Evolutionary conservation across 2,888 invertebrate genomes (phyloP).

Genomic region (Drosophila basisetae): DNA sequence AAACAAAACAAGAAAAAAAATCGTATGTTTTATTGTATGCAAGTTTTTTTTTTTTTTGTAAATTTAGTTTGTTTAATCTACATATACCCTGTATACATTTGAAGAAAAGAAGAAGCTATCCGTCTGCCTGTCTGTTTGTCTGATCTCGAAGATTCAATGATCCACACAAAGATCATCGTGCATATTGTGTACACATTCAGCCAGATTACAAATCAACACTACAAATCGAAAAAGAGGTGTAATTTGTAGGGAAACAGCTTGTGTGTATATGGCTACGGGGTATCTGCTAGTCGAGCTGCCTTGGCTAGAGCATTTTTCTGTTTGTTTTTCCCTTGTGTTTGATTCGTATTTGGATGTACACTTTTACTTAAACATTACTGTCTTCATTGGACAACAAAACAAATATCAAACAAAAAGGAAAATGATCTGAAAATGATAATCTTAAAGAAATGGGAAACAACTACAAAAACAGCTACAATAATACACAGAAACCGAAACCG

Average conservation of each 20-base stretch:
- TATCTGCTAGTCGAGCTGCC: constrained; percentile 24
- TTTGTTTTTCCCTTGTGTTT: constrained; percentile 7
- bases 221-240: no score
- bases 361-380: constrained; percentile 31
- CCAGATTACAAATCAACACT: neutral
- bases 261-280: constrained; percentile 6
- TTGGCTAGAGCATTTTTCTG: constrained; percentile 27
- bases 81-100: constrained; percentile 22
- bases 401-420: constrained; percentile 4
- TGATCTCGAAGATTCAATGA: neutral
- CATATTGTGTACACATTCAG: neutral
- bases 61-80: constrained; percentile 33
- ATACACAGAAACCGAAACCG: constrained; percentile 39
- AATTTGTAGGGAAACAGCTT: neutral
- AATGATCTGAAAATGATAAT: neutral
- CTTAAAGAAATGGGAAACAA: constrained; percentile 8
- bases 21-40: constrained; percentile 60
- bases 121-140: neutral
- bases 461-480: constrained; percentile 18
- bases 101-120: neutral
- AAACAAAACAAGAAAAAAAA: constrained; percentile 26
- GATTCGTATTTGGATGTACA: constrained; percentile 38
- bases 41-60: constrained; percentile 18
- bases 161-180: neutral
- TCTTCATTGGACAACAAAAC: constrained; percentile 37